Base-by-base conservation (phyloP, 2,113 vertebrate species). In the Chaetops frenatus region DNA sequence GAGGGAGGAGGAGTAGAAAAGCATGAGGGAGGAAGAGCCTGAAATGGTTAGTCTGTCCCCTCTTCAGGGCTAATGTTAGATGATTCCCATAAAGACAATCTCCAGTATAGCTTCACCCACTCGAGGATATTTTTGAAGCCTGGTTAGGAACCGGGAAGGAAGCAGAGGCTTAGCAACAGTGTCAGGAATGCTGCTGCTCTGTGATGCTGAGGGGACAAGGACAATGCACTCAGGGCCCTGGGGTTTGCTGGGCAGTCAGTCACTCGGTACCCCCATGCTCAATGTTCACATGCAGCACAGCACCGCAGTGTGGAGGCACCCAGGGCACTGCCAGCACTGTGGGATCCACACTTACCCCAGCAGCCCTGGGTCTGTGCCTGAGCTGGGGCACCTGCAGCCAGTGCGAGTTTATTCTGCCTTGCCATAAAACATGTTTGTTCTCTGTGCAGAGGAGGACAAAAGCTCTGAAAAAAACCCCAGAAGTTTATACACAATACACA, bases 41-140 rank as follows among this genome's bases (percentile, higher is more conserved):
- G 53, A 65, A 85, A 90, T 57, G 86, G 78, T 79, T 65, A 7
- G 65, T 89, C 84, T 95, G 80, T 92, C 88, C 86, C 91, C 72
- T 88, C 44, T n/a, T 27, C 56, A 35, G 50, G 42, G 60, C 79
- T 90, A 22, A 51, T 64, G 76, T 80, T 77, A 66, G 88, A 71
- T 69, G 71, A 33, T 33, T 85, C 80, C 76, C 60, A 92, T 44
- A 44, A 31, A 88, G 82, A 65, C 33, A 15, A 47, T 78, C 94
- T 86, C 47, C 36, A 22, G 50, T 10, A 36, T 5, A 92, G 83
- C 83, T 71, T 94, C 86, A 78, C 95, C 92, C 86, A 86, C 92
- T 87, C 48, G 1, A 54, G 73, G 80, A 35, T 83, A 91, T 90
- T 95, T 93, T 74, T 73, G 80, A 86, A 71, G 77, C 76, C 62